Conservation (phyloP, 2,113 vertebrate genomes). For the Dasyurus viverrinus region DNA sequence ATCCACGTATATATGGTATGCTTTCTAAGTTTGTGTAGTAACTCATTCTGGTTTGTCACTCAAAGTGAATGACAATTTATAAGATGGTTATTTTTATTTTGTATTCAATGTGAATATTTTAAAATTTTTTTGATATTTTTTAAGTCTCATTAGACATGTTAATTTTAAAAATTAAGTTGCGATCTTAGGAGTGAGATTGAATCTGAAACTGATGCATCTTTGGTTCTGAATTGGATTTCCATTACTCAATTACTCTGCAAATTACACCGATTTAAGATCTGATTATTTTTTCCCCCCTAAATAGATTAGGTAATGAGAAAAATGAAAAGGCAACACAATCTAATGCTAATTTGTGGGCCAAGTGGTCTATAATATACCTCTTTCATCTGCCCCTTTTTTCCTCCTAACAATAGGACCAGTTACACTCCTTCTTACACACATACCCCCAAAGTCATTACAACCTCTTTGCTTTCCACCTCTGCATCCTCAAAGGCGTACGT, state of each 20-base stretch:
- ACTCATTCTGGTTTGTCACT: not conserved
- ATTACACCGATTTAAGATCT: not conserved
- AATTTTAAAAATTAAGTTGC: not conserved
- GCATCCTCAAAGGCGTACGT: not conserved
- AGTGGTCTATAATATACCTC: not conserved
- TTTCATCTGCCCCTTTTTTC: not conserved
- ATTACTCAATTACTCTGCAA: conserved; percentile 7
- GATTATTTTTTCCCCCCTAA: not conserved
- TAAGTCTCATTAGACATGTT: conserved; percentile 1
- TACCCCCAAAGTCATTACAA: not conserved
- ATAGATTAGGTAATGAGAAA: conserved; percentile 10
- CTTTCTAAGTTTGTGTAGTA: not conserved
- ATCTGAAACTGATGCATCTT: not conserved
- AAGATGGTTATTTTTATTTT: not conserved
- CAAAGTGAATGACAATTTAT: not conserved
- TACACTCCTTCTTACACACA: not conserved
- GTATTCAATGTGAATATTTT: not conserved
- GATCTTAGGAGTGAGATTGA: not conserved
- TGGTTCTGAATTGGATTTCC: not conserved
- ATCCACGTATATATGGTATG: not conserved
- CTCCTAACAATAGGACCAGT: not conserved
- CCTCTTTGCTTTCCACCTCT: not conserved
- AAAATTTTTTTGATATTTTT: not conserved
- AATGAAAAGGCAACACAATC: not conserved
- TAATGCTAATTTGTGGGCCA: not conserved